These are phyloP conservation scores for Lethocerus indicus DNA, from an alignment of 1,140 invertebrate species.

Conservation along the genomic window DNA sequence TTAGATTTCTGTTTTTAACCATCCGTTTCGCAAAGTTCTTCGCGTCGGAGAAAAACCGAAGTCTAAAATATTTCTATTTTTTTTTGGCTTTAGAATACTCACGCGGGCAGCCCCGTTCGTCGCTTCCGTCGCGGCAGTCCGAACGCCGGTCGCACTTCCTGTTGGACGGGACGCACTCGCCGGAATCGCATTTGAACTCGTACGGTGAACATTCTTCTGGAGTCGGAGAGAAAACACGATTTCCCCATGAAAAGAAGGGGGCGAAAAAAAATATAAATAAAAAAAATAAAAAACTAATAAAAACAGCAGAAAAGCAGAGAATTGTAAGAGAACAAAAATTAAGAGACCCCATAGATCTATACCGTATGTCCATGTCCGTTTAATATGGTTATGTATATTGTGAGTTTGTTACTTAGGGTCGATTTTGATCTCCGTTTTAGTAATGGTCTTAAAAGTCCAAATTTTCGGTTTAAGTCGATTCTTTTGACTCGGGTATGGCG, in stretches of 20 bases:
- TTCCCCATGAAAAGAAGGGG: neutral
- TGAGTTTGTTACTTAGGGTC: too few relatives aligned
- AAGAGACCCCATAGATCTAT: too few relatives aligned
- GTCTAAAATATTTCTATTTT: neutral
- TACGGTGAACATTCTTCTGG: slow-evolving; percentile 11
- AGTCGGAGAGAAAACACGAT: neutral
- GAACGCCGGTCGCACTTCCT: slow-evolving; percentile 20
- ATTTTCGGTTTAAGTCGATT: too few relatives aligned
- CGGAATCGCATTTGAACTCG: slow-evolving; percentile 18
- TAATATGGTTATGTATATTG: too few relatives aligned
- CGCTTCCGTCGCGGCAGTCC: slow-evolving; percentile 23
- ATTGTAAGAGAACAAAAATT: neutral
- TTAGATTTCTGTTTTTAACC: slow-evolving; percentile 21
- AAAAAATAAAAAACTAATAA: neutral
- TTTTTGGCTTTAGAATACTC: neutral
- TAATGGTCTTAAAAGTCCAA: too few relatives aligned
- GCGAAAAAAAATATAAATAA: neutral
- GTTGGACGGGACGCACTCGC: slow-evolving; percentile 23
- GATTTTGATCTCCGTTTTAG: too few relatives aligned
- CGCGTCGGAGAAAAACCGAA: neutral
- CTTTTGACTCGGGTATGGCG: too few relatives aligned
- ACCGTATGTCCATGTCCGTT: too few relatives aligned
- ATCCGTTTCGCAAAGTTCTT: neutral
- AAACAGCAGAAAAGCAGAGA: neutral
- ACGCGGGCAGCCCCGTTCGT: slow-evolving; percentile 20